Evolutionary conservation across 2,888 invertebrate species (phyloP).

Genomic region (Lepidonotus clava): DNA sequence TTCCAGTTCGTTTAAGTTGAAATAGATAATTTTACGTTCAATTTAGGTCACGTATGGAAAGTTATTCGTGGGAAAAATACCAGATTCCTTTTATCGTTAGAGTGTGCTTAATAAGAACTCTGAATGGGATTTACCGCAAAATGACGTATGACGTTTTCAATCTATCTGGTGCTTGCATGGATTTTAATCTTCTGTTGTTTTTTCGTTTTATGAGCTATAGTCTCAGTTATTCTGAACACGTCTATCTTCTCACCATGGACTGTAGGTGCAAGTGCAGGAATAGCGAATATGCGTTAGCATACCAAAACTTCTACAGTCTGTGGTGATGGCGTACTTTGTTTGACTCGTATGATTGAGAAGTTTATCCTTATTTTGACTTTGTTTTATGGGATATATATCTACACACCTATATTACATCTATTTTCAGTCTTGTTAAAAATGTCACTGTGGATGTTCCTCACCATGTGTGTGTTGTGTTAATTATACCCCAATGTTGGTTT

Average conservation of each 20-base stretch:
- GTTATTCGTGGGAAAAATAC: background rate
- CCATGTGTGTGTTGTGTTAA: slow-evolving; percentile 33
- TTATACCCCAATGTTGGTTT: slow-evolving; percentile 27
- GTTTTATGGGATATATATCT: slow-evolving; percentile 13
- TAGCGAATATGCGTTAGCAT: no score
- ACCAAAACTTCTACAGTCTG: no score
- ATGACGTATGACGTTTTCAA: background rate
- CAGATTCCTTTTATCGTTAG: background rate
- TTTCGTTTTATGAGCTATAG: background rate
- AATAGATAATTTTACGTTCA: background rate
- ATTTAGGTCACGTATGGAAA: background rate
- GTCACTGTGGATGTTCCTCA: background rate
- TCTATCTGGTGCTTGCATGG: slow-evolving; percentile 34
- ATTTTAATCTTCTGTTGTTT: background rate
- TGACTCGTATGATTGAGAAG: background rate
- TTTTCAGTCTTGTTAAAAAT: slow-evolving; percentile 14
- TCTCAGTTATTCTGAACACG: background rate
- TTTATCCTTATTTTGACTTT: slow-evolving; percentile 1
- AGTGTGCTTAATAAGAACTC: background rate
- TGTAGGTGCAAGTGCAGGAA: background rate
- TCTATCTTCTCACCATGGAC: no score
- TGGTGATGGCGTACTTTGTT: slow-evolving; percentile 36
- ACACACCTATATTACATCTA: background rate
- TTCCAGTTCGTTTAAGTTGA: background rate
- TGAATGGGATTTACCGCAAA: background rate